These are phyloP conservation scores for Scrobipalpa atriplicella DNA, from an alignment of 2,888 invertebrate genomes.

Conservation along the genomic window DNA sequence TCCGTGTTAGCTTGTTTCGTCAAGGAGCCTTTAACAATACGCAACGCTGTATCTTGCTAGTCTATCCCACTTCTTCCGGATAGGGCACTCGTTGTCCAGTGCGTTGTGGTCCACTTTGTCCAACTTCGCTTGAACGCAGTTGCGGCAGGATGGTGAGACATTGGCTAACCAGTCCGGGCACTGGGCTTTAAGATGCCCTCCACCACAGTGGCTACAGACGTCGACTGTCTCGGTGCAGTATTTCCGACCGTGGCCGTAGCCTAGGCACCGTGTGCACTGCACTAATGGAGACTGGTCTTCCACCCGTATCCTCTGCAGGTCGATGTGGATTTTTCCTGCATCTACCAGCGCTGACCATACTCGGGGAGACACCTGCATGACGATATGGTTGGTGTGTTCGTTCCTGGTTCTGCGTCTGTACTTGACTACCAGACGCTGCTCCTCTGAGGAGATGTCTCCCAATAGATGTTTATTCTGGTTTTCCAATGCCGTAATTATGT, in stretches of 20 bases:
- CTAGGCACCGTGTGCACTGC: slow-evolving; percentile 16
- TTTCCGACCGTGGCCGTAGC: slow-evolving; percentile 8
- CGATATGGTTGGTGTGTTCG: background rate
- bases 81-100: slow-evolving; percentile 29
- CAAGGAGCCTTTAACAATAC: slow-evolving; percentile 32
- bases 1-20: background rate
- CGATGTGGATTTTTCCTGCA: too few species aligned
- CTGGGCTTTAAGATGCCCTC: background rate
- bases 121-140: slow-evolving; percentile 27
- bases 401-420: background rate
- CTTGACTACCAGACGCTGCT: background rate
- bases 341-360: too few species aligned
- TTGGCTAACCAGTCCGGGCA: background rate
- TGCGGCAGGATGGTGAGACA: slow-evolving; percentile 27
- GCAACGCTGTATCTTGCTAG: slow-evolving; percentile 29
- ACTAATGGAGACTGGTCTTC: slow-evolving; percentile 15
- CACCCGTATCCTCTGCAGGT: background rate
- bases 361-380: background rate
- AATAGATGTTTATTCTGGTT: slow-evolving; percentile 7
- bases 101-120: slow-evolving; percentile 28
- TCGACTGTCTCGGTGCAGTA: slow-evolving; percentile 17
- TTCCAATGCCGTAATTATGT: background rate
- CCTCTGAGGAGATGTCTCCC: background rate
- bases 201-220: slow-evolving; percentile 17
- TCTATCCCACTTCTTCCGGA: slow-evolving; percentile 30